Base-by-base conservation (phyloP, 2,888 invertebrate genomes). In the Drosophila borborema region DNA sequence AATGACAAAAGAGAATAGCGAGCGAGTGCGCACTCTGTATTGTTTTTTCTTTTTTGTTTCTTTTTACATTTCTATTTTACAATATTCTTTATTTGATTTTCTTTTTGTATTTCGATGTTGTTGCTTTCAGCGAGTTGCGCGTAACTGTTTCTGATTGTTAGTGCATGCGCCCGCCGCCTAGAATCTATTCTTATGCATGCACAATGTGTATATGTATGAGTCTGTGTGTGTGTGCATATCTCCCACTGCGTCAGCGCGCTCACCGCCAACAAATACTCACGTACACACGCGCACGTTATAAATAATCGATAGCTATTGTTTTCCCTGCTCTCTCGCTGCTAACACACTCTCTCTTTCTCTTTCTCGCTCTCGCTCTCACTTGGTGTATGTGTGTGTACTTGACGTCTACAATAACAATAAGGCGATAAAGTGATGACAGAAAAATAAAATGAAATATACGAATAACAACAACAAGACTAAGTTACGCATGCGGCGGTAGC, bases 231-330 rank as follows among this genome's bases (percentile, higher is more conserved):
- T 45, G 20, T 38, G 34, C 61, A 54, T 63, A 64, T 81, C 88
- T 88, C 82, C 88, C 78, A 89, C 85, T 81, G 88, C 81, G 88
- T 78, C 86, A 88, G 86, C 86, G 88, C 82, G 49, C 77, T 80
- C 68, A 69, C 28, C 56, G 18, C 28, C 34, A 61, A 64, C 49
- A 46, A 48, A 54, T 40, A n/a, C 38, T 49, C n/a, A 60, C 61
- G 56, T 65, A 67, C 70, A 59, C 54, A 64, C 61, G 64, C 54
- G 49, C 48, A 54, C 62, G 43, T 46, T 68, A 72, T 62, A 75
- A 78, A 78, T 81, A 86, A 80, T 81, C 82, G 77, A 87, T 86
- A 82, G 71, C 74, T 75, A 76, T 71, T 77, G 66, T 70, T 54
- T 78, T 63, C 51, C 62, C 51, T 58, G 28, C 49, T 55, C 61